Percentiles rank a stretch among this genome's conserved stretches.
Evolutionary conservation across 1,140 invertebrate genomes (phyloP).

Genomic region (Ganaspis sp.): DNA sequence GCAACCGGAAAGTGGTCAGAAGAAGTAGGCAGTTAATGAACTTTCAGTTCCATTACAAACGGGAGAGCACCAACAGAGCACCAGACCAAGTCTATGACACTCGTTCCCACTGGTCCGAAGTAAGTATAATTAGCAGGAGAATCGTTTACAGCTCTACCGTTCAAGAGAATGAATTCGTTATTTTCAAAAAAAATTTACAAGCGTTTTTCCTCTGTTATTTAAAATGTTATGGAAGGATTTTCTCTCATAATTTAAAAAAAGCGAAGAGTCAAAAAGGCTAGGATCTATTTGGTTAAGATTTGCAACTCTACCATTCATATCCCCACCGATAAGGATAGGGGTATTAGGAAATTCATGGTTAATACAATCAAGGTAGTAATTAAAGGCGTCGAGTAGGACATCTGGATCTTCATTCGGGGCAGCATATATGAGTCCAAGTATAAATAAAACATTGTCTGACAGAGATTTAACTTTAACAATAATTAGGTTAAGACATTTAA

Average conservation of each 20-base stretch:
- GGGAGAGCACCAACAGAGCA: no score
- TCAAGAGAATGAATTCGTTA: background rate
- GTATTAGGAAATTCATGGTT: background rate
- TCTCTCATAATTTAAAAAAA: background rate
- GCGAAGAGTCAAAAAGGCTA: background rate
- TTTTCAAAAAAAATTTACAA: constrained; percentile 27
- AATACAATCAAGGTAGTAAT: background rate
- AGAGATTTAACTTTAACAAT: constrained; percentile 1
- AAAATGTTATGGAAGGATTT: background rate
- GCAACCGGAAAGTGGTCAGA: no score
- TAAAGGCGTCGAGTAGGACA: background rate
- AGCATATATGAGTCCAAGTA: constrained; percentile 17
- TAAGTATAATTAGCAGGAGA: no score
- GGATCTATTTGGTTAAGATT: background rate
- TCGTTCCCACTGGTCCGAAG: no score
- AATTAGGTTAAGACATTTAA: background rate
- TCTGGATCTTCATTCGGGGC: background rate
- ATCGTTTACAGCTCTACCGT: constrained; percentile 15
- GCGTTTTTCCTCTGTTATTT: background rate
- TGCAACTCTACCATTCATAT: constrained; percentile 20
- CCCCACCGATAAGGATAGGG: constrained; percentile 13
- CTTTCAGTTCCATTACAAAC: no score
- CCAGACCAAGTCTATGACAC: no score
- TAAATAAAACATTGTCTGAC: background rate
- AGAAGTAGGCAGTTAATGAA: no score